Percentiles rank a stretch among this genome's conserved stretches.
Evolutionary conservation across 2,113 vertebrate genomes (phyloP).

Genomic region (Cheirogaleus medius): DNA sequence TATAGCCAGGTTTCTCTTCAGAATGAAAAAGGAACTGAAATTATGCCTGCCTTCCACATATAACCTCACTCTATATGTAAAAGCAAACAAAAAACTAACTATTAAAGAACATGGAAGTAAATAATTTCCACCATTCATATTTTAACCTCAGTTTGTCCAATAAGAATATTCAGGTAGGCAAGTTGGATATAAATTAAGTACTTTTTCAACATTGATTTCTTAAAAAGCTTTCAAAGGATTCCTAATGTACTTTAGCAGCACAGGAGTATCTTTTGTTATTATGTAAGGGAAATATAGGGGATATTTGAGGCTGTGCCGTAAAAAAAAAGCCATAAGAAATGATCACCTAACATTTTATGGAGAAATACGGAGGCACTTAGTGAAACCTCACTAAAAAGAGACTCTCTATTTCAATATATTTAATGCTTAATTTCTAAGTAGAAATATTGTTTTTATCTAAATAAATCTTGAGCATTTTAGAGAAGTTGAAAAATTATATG

Average conservation of each 20-base stretch:
- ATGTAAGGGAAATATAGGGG: slow-evolving; percentile 17
- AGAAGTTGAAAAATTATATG: slow-evolving; percentile 66
- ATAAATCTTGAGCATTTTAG: slow-evolving; percentile 64
- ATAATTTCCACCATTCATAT: slow-evolving; percentile 34
- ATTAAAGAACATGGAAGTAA: slow-evolving; percentile 35
- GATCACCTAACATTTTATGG: slow-evolving; percentile 39
- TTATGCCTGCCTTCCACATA: slow-evolving; percentile 20
- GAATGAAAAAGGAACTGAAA: slow-evolving; percentile 57
- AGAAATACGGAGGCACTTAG: slow-evolving; percentile 41
- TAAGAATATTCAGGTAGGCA: slow-evolving; percentile 14
- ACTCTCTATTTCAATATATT: slow-evolving; percentile 11
- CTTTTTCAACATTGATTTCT: slow-evolving; percentile 22
- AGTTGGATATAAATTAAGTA: slow-evolving; percentile 47
- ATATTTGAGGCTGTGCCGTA: slow-evolving; percentile 5
- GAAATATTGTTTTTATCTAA: slow-evolving; percentile 52
- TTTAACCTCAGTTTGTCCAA: slow-evolving; percentile 40
- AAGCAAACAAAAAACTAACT: slow-evolving; percentile 58
- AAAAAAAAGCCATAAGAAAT: slow-evolving; percentile 35
- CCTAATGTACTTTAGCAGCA: not conserved
- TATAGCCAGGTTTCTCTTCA: slow-evolving; percentile 51
- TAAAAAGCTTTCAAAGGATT: slow-evolving; percentile 52
- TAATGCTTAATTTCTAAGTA: slow-evolving; percentile 53
- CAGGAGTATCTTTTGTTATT: slow-evolving; percentile 19
- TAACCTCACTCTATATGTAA: slow-evolving; percentile 48
- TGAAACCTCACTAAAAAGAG: slow-evolving; percentile 35